Conservation (phyloP, 2,797 vertebrate genomes). For the Rhyacichthys aspro region DNA sequence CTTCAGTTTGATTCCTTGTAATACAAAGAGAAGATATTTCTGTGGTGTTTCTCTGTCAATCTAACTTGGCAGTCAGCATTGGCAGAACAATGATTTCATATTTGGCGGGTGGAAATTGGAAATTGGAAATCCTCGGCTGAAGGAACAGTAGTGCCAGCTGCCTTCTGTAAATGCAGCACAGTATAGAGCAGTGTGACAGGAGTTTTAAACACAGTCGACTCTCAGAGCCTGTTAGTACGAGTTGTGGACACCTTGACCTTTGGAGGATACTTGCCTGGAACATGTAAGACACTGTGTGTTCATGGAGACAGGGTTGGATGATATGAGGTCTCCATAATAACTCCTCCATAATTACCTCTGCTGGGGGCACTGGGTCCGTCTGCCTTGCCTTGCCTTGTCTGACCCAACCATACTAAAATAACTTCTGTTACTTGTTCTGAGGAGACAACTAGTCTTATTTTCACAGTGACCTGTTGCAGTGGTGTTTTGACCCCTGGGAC, state of each 20-base stretch:
- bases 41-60: constrained; percentile 51
- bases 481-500: too few relatives aligned
- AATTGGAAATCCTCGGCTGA: constrained; percentile 74
- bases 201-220: constrained; percentile 51
- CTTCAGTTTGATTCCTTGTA: constrained; percentile 52
- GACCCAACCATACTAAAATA: background rate
- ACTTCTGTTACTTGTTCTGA: too few relatives aligned
- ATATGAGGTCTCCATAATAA: background rate
- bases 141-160: constrained; percentile 57
- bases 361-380: background rate
- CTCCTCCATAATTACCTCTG: background rate
- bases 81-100: constrained; percentile 70
- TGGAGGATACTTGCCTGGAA: constrained; percentile 40
- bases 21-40: constrained; percentile 65
- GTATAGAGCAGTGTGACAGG: constrained; percentile 49
- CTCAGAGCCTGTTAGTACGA: constrained; percentile 21
- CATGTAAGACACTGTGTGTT: background rate
- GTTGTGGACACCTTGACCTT: constrained; percentile 48
- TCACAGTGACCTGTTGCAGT: too few relatives aligned
- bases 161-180: constrained; percentile 52
- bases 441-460: background rate
- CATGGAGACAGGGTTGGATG: constrained; percentile 2
- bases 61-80: constrained; percentile 65
- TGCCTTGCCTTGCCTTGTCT: background rate
- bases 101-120: constrained; percentile 73